A percentile compares a stretch with the other conserved stretches of the same genome.
phyloP scores from a whole-genome alignment of 1,140 invertebrate species.

The Drosophila truncata region DNA sequence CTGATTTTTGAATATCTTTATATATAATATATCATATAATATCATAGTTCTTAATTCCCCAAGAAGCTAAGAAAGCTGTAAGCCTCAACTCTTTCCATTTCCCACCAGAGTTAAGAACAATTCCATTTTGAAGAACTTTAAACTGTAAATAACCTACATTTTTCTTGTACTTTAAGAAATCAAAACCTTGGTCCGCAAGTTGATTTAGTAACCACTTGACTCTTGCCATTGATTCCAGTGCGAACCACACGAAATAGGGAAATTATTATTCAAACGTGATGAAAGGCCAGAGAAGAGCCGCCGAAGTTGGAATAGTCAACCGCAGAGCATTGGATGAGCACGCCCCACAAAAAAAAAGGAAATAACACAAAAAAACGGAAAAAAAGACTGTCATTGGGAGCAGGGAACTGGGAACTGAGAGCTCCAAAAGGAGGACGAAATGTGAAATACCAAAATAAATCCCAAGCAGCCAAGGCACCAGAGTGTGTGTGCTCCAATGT shows the following conservation, averaged over 20 bases:
- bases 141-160: too few species aligned
- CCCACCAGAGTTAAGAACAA: not conserved
- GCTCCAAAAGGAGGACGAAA: slow-evolving; percentile 38
- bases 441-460: slow-evolving; percentile 73
- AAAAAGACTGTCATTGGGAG: slow-evolving; percentile 19
- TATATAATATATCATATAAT: not conserved
- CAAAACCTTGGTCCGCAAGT: not conserved
- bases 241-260: slow-evolving; percentile 24
- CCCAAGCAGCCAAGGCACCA: slow-evolving; percentile 42
- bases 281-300: slow-evolving; percentile 18
- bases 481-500: not conserved
- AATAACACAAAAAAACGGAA: not conserved
- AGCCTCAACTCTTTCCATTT: not conserved
- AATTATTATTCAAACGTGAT: slow-evolving; percentile 30
- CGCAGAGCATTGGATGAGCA: slow-evolving; percentile 49
- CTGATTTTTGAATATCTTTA: not conserved
- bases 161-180: not conserved
- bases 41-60: not conserved
- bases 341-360: not conserved
- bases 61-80: not conserved
- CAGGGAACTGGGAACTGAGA: slow-evolving; percentile 21
- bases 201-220: slow-evolving; percentile 14
- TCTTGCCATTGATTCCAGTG: slow-evolving; percentile 28
- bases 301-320: slow-evolving; percentile 57
- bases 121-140: not conserved